phyloP scores from a whole-genome alignment of 2,888 invertebrate genomes.

The Diarsia rubi region DNA sequence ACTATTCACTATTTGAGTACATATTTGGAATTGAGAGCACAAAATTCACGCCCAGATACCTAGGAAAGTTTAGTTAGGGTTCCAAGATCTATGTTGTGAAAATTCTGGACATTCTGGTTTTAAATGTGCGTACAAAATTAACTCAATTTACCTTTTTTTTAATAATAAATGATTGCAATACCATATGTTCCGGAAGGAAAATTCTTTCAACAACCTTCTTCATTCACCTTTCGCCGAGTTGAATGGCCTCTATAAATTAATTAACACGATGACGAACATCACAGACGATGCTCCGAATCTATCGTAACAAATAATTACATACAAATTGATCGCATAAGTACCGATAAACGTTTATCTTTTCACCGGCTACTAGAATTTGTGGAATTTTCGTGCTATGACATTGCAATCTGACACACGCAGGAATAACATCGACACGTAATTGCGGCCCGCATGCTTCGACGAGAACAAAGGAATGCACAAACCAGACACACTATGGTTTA shows the following conservation, averaged over 20 bases:
- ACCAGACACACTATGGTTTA: slow-evolving; percentile 52
- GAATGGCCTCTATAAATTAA: slow-evolving; percentile 29
- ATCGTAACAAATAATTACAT: slow-evolving; percentile 31
- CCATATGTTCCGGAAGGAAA: neutral
- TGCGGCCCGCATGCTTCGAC: slow-evolving; percentile 56
- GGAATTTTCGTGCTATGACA: slow-evolving; percentile 57
- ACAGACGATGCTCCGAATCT: slow-evolving; percentile 18
- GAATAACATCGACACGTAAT: slow-evolving; percentile 61
- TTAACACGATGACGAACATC: slow-evolving; percentile 1
- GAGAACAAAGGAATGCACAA: slow-evolving; percentile 67
- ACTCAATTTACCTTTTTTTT: neutral
- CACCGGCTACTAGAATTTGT: slow-evolving; percentile 16
- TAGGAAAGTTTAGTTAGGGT: slow-evolving; percentile 21
- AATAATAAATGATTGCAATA: neutral
- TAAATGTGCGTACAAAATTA: neutral
- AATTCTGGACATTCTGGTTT: neutral
- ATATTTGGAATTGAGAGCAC: slow-evolving; percentile 30
- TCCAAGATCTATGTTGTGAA: neutral
- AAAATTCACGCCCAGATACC: slow-evolving; percentile 29
- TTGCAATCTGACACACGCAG: slow-evolving; percentile 61
- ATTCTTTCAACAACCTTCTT: slow-evolving; percentile 1
- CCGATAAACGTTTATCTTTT: slow-evolving; percentile 20
- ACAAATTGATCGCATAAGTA: slow-evolving; percentile 10
- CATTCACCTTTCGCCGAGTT: slow-evolving; percentile 9
- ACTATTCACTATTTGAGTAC: slow-evolving; percentile 34